These are phyloP conservation scores for Lasioglossum leucozonium DNA, from an alignment of 2,888 invertebrate species.

Conservation along the genomic window DNA sequence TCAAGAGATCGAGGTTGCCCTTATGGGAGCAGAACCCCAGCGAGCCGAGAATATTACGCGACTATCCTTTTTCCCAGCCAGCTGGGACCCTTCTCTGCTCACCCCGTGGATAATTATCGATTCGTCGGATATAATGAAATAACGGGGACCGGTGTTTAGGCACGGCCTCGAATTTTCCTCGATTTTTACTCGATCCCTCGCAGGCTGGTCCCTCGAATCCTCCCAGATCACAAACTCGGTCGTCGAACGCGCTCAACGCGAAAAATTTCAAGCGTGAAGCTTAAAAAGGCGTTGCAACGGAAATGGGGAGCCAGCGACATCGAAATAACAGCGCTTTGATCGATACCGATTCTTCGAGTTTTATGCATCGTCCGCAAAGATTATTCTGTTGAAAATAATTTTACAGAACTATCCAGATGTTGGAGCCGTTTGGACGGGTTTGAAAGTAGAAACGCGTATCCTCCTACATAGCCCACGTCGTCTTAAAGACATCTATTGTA, in stretches of 20 bases:
- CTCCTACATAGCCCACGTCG: no score
- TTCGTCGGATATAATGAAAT: slow-evolving; percentile 1
- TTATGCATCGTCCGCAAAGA: neutral
- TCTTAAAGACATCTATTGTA: no score
- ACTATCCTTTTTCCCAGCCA: neutral
- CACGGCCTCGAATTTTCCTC: neutral
- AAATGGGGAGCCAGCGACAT: neutral
- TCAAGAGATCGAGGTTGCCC: neutral
- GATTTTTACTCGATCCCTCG: neutral
- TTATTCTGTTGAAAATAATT: neutral
- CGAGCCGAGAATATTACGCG: neutral
- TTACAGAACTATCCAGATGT: neutral
- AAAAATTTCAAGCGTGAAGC: neutral
- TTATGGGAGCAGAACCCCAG: neutral
- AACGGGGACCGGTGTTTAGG: slow-evolving; percentile 1
- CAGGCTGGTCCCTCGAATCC: neutral
- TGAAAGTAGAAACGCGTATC: neutral
- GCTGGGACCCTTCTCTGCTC: slow-evolving; percentile 3
- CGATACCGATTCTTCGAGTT: neutral
- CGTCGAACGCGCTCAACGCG: neutral
- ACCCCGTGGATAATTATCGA: slow-evolving; percentile 43
- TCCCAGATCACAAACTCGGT: neutral
- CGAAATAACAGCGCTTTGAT: neutral
- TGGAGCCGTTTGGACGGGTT: neutral
- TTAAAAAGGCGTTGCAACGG: neutral